Evolutionary conservation across 2,888 invertebrate genomes (phyloP).

Genomic region (Ganaspis brasiliensis): DNA sequence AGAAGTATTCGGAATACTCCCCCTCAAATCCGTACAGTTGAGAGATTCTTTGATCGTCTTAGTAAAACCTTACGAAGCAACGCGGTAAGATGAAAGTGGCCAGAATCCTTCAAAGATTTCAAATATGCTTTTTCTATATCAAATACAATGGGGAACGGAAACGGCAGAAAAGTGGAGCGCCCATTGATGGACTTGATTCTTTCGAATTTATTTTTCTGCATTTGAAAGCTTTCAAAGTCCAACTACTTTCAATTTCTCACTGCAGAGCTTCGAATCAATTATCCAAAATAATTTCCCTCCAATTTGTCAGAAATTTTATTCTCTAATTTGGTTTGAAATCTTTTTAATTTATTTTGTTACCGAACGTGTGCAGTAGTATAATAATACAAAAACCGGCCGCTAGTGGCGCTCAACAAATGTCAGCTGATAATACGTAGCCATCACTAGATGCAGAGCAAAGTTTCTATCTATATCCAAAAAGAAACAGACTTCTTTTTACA

Average conservation of each 20-base stretch:
- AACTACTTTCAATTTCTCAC: background rate
- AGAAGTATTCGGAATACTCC: background rate
- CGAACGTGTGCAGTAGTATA: too few relatives aligned
- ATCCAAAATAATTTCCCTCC: too few relatives aligned
- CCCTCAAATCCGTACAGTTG: slow-evolving; percentile 32
- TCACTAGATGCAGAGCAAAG: too few relatives aligned
- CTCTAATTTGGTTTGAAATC: too few relatives aligned
- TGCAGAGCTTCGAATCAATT: too few relatives aligned
- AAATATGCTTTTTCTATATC: slow-evolving; percentile 28
- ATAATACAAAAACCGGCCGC: too few relatives aligned
- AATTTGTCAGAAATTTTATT: too few relatives aligned
- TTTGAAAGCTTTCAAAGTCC: background rate
- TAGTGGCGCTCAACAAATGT: too few relatives aligned
- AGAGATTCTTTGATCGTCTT: slow-evolving; percentile 39
- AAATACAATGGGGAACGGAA: slow-evolving; percentile 19
- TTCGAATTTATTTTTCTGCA: slow-evolving; percentile 11
- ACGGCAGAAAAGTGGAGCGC: background rate
- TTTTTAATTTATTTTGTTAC: too few relatives aligned
- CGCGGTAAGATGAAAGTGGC: slow-evolving; percentile 29
- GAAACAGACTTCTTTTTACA: too few relatives aligned
- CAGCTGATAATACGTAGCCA: too few relatives aligned
- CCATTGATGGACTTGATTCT: slow-evolving; percentile 20
- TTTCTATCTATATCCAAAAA: too few relatives aligned
- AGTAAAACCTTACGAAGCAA: slow-evolving; percentile 23
- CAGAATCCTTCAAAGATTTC: slow-evolving; percentile 14